Evolutionary conservation across 2,797 vertebrate genomes (phyloP).

Genomic region (Arctocebus calabarensis): DNA sequence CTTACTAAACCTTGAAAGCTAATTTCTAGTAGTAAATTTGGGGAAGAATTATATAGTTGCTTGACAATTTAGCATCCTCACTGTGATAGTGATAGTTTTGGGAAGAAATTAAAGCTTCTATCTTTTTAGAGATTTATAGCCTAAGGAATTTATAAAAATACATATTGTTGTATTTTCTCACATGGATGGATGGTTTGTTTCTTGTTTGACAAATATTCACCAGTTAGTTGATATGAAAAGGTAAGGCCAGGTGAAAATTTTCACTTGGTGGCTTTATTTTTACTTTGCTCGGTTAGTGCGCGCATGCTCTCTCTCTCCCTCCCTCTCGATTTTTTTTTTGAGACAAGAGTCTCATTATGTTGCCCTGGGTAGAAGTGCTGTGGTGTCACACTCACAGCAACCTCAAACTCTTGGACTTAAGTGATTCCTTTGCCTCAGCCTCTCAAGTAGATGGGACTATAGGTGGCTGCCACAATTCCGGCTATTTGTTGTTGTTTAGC

Average conservation of each 20-base stretch:
- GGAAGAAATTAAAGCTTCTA: neutral
- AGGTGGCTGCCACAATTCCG: too few relatives aligned
- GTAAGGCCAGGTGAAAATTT: neutral
- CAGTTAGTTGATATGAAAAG: constrained; percentile 56
- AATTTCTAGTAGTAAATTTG: neutral
- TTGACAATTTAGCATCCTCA: neutral
- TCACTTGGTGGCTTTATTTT: constrained; percentile 58
- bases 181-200: constrained; percentile 8
- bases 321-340: too few relatives aligned
- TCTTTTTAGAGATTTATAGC: neutral
- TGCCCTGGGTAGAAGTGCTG: too few relatives aligned
- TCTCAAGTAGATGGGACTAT: too few relatives aligned
- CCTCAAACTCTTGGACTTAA: too few relatives aligned
- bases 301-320: too few relatives aligned
- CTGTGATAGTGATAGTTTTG: neutral
- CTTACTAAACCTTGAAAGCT: constrained; percentile 24
- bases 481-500: too few relatives aligned
- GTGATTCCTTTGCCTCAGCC: too few relatives aligned
- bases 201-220: constrained; percentile 35
- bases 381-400: too few relatives aligned
- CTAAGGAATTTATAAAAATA: constrained; percentile 45
- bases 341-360: too few relatives aligned
- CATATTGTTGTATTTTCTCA: constrained; percentile 7
- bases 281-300: too few relatives aligned
- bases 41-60: neutral